phyloP scores from a whole-genome alignment of 2,113 vertebrate genomes.

The Myodes glareolus region DNA sequence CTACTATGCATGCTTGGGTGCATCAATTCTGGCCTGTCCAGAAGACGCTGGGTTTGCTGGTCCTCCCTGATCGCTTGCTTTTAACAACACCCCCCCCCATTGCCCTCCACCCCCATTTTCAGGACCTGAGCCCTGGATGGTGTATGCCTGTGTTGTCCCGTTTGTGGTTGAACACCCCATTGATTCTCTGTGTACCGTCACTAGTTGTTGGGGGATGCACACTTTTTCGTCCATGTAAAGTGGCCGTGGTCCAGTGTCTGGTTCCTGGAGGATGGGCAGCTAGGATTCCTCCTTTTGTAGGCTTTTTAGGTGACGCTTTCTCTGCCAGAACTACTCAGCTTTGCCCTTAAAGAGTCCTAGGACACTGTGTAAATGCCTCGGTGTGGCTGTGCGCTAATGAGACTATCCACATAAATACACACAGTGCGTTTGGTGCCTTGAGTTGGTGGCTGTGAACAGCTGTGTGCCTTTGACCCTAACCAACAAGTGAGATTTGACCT shows the following conservation, averaged over 20 bases:
- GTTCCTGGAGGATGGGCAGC: background rate
- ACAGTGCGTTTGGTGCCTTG: background rate
- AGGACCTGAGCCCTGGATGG: no score
- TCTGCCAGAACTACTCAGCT: background rate
- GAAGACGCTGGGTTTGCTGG: background rate
- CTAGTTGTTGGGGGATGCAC: no score
- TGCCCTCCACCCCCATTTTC: background rate
- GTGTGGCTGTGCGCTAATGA: background rate
- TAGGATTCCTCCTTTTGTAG: background rate
- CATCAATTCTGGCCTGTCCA: no score
- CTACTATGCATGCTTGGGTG: background rate
- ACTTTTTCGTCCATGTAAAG: background rate
- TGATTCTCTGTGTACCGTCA: background rate
- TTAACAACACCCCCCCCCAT: background rate
- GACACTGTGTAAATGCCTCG: background rate
- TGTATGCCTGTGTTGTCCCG: background rate
- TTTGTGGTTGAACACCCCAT: background rate
- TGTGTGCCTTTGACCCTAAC: background rate
- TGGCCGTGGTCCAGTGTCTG: background rate
- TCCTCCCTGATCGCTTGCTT: background rate
- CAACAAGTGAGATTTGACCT: background rate
- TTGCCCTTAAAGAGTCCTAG: background rate
- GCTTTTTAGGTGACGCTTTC: background rate
- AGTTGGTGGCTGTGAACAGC: background rate
- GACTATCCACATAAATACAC: background rate